These are phyloP conservation scores for Alces alces DNA, from an alignment of 2,113 vertebrate genomes.

Conservation along the genomic window DNA sequence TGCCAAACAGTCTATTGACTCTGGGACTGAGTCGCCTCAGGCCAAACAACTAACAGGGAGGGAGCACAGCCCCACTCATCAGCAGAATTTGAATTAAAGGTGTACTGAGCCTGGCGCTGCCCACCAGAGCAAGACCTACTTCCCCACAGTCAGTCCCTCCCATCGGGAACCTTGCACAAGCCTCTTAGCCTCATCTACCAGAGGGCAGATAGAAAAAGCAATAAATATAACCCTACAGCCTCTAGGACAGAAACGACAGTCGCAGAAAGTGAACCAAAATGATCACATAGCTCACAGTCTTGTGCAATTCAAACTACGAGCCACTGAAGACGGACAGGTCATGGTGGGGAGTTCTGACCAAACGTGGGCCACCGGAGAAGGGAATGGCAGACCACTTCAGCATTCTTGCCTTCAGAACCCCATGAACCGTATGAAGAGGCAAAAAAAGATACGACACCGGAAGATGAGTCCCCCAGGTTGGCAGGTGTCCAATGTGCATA, in stretches of 20 bases:
- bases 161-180: background rate
- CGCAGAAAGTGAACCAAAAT: background rate
- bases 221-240: background rate
- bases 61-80: background rate
- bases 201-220: background rate
- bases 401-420: background rate
- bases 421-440: background rate
- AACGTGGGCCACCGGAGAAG: background rate
- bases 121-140: background rate
- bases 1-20: background rate
- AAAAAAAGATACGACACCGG: background rate
- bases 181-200: background rate
- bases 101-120: background rate
- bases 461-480: background rate
- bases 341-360: background rate
- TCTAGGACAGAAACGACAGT: background rate
- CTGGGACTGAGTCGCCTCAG: background rate
- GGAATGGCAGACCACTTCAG: background rate
- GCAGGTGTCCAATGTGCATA: background rate
- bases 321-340: background rate
- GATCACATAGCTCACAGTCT: background rate
- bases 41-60: background rate
- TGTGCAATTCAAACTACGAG: background rate
- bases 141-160: background rate
- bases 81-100: background rate